These are phyloP conservation scores for Conchocele bisecta DNA, from an alignment of 2,888 invertebrate species.

Conservation along the genomic window DNA sequence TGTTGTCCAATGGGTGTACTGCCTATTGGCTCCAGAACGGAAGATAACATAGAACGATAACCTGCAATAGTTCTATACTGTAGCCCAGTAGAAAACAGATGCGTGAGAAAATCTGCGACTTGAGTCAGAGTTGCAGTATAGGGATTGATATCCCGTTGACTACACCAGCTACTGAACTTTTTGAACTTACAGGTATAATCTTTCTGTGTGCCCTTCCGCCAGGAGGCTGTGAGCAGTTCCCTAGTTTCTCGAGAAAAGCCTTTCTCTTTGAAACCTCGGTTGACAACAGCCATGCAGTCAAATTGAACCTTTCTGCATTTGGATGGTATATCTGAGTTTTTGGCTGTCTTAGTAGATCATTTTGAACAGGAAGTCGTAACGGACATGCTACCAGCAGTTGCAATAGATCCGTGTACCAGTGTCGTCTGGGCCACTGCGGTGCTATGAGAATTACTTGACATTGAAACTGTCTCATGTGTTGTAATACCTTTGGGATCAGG, in stretches of 20 bases:
- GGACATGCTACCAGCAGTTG: conserved; percentile 26
- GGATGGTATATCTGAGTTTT: conserved; percentile 19
- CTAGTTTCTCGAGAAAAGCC: conserved; percentile 34
- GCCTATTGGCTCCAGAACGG: conserved; percentile 26
- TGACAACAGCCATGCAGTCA: conserved; percentile 31
- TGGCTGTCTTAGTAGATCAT: conserved; percentile 25
- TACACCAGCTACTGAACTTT: conserved; percentile 41
- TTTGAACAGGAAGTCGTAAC: conserved; percentile 2
- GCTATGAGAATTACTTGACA: conserved; percentile 20
- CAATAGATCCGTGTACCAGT: conserved; percentile 18
- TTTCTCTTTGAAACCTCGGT: conserved; percentile 11
- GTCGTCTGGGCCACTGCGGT: conserved; percentile 25
- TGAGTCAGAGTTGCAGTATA: conserved; percentile 28
- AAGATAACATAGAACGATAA: conserved; percentile 40
- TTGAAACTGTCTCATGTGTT: conserved; percentile 1
- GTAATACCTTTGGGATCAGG: conserved; percentile 4
- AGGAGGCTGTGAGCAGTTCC: conserved; percentile 34
- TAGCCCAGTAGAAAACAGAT: conserved; percentile 17
- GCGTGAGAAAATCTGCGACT: conserved; percentile 33
- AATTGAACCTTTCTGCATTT: conserved; percentile 13
- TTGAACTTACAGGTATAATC: conserved; percentile 35
- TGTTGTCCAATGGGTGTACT: conserved; percentile 36
- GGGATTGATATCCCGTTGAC: conserved; percentile 34
- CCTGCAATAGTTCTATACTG: conserved; percentile 42
- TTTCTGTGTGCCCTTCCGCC: conserved; percentile 32